Evolutionary conservation across 2,797 vertebrate species (phyloP).

Genomic region (Chanos chanos): DNA sequence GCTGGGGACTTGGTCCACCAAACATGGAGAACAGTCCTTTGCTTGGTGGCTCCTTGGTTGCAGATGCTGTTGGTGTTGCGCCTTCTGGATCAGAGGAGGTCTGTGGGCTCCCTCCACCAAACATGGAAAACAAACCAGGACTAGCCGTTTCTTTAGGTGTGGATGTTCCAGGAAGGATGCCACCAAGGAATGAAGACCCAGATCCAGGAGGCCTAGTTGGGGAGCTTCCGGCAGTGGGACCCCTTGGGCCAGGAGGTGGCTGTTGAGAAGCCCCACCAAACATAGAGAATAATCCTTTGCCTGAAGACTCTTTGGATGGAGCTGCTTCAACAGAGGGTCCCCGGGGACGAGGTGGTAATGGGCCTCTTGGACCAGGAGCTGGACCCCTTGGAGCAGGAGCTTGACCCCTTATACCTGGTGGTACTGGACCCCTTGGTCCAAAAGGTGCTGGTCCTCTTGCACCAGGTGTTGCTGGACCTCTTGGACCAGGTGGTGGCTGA

Average conservation of each 20-base stretch:
- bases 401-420: no score
- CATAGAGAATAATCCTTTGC: constrained; percentile 68
- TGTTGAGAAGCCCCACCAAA: constrained; percentile 62
- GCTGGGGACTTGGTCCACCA: constrained; percentile 52
- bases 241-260: constrained; percentile 52
- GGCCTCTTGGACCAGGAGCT: no score
- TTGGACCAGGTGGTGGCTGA: constrained; percentile 46
- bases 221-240: constrained; percentile 28
- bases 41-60: constrained; percentile 54
- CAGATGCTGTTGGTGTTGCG: constrained; percentile 29
- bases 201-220: constrained; percentile 42
- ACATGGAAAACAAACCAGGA: constrained; percentile 72
- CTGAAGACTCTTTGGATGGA: constrained; percentile 55
- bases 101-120: constrained; percentile 53
- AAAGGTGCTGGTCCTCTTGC: no score
- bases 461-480: no score
- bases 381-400: no score
- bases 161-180: constrained; percentile 49
- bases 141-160: constrained; percentile 47
- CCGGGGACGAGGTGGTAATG: no score
- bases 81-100: neutral
- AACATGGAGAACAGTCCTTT: constrained; percentile 69
- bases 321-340: constrained; percentile 29
- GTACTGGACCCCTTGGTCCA: no score
- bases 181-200: constrained; percentile 47